Base-by-base conservation (phyloP, 2,888 invertebrate species). In the Neuroscelio doddi region DNA sequence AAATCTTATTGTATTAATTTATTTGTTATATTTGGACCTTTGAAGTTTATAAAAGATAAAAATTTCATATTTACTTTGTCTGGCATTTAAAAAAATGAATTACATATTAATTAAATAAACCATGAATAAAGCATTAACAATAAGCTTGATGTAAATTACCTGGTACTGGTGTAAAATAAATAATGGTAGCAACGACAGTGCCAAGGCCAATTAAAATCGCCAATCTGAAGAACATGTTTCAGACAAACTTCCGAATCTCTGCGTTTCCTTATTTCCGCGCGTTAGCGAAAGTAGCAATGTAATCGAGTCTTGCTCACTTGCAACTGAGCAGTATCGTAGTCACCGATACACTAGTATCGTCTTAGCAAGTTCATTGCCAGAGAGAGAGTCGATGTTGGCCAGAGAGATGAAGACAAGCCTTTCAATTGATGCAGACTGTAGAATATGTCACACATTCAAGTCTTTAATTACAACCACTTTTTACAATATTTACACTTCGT, bases 151-250 rank as follows among this genome's bases (percentile, higher is more conserved):
- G 3, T 9, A 12, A 49, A 41, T 27, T 47, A 92, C 92, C 91
- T 86, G 92, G 92, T 85, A 91, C 86, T 15, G 92, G 92, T 41
- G 92, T 91, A 64, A 91, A 88, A 81, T 92, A 90, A 69, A 92
- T 89, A 66, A 92, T 89, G 47, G 92, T 88, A 42, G 91, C 85
- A 59, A 91, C 91, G 74, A 90, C 89, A 14, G 88, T 88, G 47
- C 89, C 85, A 82, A 92, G 89, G 64, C 90, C 89, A 75, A 88
- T 85, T 74, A 92, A 86, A 77, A 92, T 88, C 15, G 89, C 87
- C 76, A 89, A 86, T 85, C 91, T 88, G 77, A 91, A 88, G 79
- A 91, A 86, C 85, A 81, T 82, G 24, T 39, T 72, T 32, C 39
- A 16, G 16, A 9, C 7, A 39, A 49, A 47, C 57, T 56, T 34